A percentile compares a stretch with the other conserved stretches of the same genome.
Evolutionary conservation across 2,113 vertebrate species (phyloP).

Genomic region (Prolemur simus): DNA sequence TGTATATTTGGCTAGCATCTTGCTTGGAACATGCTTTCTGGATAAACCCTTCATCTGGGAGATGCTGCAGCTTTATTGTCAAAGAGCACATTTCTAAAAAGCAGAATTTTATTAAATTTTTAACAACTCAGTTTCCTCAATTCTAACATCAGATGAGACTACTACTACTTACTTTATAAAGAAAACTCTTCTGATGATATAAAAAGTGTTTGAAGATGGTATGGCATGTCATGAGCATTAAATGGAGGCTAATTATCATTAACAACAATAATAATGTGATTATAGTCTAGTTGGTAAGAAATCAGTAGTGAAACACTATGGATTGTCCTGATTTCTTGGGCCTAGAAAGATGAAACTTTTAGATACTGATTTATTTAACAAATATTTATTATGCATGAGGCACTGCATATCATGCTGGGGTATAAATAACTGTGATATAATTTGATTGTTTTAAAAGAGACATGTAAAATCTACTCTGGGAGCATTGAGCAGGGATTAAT

Average conservation of each 20-base stretch:
- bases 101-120: background rate
- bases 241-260: background rate
- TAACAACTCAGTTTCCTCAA: conserved; percentile 29
- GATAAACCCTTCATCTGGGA: background rate
- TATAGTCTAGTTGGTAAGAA: background rate
- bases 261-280: background rate
- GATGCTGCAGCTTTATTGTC: background rate
- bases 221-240: background rate
- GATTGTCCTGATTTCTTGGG: background rate
- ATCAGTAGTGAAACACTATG: background rate
- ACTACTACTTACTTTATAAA: background rate
- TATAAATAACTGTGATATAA: conserved; percentile 58
- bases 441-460: conserved; percentile 65
- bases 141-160: background rate
- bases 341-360: conserved; percentile 11
- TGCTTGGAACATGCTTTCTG: background rate
- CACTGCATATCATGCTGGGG: background rate
- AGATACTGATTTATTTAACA: conserved; percentile 56
- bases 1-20: background rate
- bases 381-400: conserved; percentile 60
- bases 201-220: background rate
- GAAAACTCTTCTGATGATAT: background rate
- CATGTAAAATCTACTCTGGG: conserved; percentile 39
- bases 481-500: conserved; percentile 44
- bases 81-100: background rate